Percentiles rank a stretch among this genome's conserved stretches.
These are phyloP conservation scores for Litoditis marina DNA, from an alignment of 2,888 invertebrate genomes.

Conservation along the genomic window DNA sequence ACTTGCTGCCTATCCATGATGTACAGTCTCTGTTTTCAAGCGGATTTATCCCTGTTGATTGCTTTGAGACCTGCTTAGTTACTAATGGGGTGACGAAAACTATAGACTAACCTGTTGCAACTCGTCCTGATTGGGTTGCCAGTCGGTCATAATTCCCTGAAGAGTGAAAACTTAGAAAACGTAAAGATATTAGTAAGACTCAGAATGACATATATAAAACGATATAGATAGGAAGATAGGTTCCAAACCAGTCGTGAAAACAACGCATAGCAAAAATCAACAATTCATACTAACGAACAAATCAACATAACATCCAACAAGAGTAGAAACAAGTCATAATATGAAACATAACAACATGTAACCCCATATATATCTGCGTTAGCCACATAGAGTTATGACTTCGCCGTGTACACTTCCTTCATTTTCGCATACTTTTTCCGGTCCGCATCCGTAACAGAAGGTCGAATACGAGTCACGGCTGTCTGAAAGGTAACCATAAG, in stretches of 20 bases:
- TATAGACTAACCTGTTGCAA: conserved; percentile 14
- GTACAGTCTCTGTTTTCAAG: no score
- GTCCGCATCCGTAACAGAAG: conserved; percentile 75
- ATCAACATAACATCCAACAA: no score
- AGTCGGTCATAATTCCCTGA: conserved; percentile 13
- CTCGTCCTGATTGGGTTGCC: conserved; percentile 15
- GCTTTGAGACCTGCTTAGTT: conserved; percentile 80
- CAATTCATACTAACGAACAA: conserved; percentile 3
- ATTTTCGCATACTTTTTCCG: conserved; percentile 72
- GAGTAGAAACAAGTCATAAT: background rate
- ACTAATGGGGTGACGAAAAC: conserved; percentile 2
- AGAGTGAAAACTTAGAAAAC: conserved; percentile 6
- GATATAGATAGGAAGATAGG: background rate
- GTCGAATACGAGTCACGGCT: conserved; percentile 78
- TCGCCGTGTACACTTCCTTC: conserved; percentile 37
- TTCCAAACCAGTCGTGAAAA: background rate
- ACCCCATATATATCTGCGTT: no score
- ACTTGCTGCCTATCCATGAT: no score
- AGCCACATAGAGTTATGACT: conserved; percentile 4
- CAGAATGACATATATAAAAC: background rate
- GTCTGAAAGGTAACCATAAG: conserved; percentile 75
- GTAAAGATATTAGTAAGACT: no score
- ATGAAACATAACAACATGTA: no score
- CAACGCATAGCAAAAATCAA: conserved; percentile 7
- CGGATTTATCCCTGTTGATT: no score